Evolutionary conservation across 2,113 vertebrate species (phyloP).

Genomic region (Pluvialis apricaria): DNA sequence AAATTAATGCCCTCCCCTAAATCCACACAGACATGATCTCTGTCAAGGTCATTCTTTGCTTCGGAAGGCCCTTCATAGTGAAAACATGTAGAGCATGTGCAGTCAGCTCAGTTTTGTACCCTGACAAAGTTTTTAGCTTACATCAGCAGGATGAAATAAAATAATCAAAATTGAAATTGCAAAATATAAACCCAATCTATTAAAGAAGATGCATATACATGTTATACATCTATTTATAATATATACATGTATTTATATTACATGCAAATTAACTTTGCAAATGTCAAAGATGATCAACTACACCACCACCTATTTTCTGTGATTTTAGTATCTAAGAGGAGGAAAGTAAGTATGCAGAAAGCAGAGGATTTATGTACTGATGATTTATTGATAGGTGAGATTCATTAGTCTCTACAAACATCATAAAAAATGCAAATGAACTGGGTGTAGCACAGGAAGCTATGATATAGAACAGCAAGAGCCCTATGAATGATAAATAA

Average conservation of each 20-base stretch:
- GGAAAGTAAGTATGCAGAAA: not conserved
- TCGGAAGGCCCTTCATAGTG: not conserved
- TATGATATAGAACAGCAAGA: not conserved
- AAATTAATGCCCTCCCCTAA: not conserved
- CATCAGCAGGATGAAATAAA: not conserved
- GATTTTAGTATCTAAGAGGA: not conserved
- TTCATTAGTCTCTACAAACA: not conserved
- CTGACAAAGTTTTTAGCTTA: not conserved
- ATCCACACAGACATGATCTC: not conserved
- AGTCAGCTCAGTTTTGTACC: not conserved
- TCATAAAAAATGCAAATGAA: not conserved
- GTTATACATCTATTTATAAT: not conserved
- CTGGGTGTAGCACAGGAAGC: not conserved
- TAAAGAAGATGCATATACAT: not conserved
- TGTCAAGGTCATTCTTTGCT: not conserved
- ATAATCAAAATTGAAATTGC: not conserved
- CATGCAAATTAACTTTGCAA: not conserved
- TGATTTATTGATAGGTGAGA: not conserved
- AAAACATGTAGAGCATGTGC: not conserved
- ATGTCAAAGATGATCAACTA: not conserved
- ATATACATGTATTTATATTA: not conserved
- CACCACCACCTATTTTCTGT: not conserved
- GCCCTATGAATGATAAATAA: not conserved
- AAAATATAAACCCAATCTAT: not conserved
- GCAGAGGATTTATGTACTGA: not conserved